phyloP scores from a whole-genome alignment of 2,888 invertebrate genomes.

The Phorcus lineatus region DNA sequence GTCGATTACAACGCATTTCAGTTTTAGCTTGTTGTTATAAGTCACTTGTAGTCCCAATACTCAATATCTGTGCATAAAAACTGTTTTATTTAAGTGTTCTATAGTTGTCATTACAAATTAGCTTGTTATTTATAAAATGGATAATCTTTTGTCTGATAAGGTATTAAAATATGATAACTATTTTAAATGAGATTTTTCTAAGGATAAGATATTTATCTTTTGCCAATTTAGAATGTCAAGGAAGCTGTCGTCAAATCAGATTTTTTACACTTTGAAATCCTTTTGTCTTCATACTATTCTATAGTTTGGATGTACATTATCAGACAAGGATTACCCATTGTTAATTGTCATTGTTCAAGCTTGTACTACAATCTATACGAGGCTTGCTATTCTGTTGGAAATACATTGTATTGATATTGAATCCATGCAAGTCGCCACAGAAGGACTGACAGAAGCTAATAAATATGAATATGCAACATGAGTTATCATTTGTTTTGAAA shows the following conservation, averaged over 20 bases:
- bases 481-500: not conserved
- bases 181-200: no score
- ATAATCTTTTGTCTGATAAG: not conserved
- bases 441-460: constrained; percentile 1
- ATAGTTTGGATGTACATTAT: not conserved
- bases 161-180: no score
- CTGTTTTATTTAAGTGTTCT: constrained; percentile 4
- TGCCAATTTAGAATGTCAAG: no score
- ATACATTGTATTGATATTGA: not conserved
- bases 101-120: constrained; percentile 1
- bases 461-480: constrained; percentile 1
- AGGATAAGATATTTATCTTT: no score
- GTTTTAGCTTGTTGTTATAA: not conserved
- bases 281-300: no score
- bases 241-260: no score
- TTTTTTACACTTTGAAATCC: no score
- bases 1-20: constrained; percentile 3
- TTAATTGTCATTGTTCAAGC: not conserved
- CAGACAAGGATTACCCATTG: not conserved
- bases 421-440: not conserved
- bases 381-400: not conserved
- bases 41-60: not conserved
- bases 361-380: not conserved
- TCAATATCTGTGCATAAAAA: constrained; percentile 1
- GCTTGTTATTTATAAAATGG: not conserved